phyloP scores from a whole-genome alignment of 2,797 vertebrate genomes.

The Rallus crepitans region DNA sequence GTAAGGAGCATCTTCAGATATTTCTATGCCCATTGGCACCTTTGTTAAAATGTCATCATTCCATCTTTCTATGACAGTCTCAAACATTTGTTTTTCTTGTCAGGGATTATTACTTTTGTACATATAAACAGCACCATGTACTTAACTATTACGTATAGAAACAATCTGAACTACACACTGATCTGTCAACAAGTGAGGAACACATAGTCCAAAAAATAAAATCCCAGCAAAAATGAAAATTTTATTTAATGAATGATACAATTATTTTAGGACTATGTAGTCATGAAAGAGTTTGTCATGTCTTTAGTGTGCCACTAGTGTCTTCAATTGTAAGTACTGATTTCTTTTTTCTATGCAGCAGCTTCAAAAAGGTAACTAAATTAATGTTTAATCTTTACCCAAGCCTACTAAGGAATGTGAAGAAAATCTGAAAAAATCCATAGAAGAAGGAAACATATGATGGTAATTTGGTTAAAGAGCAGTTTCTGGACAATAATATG shows the following conservation, averaged over 20 bases:
- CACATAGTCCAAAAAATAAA: background rate
- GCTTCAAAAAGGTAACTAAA: background rate
- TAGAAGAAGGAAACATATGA: background rate
- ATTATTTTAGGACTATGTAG: background rate
- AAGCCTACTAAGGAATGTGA: background rate
- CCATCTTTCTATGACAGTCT: background rate
- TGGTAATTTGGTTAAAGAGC: background rate
- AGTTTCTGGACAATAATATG: conserved; percentile 23
- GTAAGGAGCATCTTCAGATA: background rate
- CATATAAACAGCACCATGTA: background rate
- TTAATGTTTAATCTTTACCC: background rate
- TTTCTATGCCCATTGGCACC: background rate
- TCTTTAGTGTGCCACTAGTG: background rate
- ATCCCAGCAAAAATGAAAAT: background rate
- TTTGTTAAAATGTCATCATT: conserved; percentile 20
- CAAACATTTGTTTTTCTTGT: background rate
- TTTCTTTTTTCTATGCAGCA: background rate
- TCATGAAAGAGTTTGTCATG: background rate
- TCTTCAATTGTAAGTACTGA: background rate
- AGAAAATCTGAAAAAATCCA: background rate
- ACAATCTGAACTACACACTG: background rate
- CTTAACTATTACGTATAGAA: background rate
- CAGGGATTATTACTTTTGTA: background rate
- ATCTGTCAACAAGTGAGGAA: background rate
- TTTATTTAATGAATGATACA: background rate